phyloP scores from a whole-genome alignment of 1,140 invertebrate species.

The Teleopsis dalmanni region DNA sequence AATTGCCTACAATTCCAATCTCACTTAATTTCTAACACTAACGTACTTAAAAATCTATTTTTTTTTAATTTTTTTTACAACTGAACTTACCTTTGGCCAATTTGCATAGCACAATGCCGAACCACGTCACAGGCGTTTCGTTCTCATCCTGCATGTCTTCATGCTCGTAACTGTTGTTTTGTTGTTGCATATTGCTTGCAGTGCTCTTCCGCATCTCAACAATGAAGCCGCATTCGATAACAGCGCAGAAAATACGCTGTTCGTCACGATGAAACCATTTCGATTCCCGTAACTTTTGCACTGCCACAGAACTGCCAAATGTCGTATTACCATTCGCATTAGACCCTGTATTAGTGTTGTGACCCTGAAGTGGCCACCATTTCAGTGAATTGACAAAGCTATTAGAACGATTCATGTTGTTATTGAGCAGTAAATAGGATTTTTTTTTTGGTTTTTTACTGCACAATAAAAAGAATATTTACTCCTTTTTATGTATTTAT shows the following conservation, averaged over 20 bases:
- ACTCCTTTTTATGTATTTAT: not conserved
- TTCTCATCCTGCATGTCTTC: conserved; percentile 31
- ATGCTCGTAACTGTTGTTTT: conserved; percentile 22
- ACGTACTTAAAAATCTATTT: too few relatives aligned
- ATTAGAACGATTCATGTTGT: conserved; percentile 36
- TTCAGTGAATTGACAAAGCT: conserved; percentile 41
- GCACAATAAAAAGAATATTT: not conserved
- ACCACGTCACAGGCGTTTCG: conserved; percentile 41
- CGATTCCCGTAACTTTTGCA: conserved; percentile 58
- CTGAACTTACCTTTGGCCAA: conserved; percentile 59
- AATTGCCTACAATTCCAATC: too few relatives aligned
- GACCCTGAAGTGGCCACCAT: conserved; percentile 42
- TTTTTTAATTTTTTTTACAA: too few relatives aligned
- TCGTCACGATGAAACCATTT: conserved; percentile 62
- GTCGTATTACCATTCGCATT: conserved; percentile 22
- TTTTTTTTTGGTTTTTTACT: not conserved
- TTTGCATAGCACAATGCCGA: conserved; percentile 57
- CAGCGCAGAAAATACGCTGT: conserved; percentile 57
- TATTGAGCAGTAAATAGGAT: conserved; percentile 4
- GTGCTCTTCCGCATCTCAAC: conserved; percentile 52
- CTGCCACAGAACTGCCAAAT: conserved; percentile 56
- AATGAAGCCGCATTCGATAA: conserved; percentile 60
- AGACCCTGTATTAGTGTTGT: conserved; percentile 21
- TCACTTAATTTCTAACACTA: too few relatives aligned
- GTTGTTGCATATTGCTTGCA: conserved; percentile 7